These are phyloP conservation scores for Cuculus canorus DNA, from an alignment of 2,797 vertebrate species.

Conservation along the genomic window DNA sequence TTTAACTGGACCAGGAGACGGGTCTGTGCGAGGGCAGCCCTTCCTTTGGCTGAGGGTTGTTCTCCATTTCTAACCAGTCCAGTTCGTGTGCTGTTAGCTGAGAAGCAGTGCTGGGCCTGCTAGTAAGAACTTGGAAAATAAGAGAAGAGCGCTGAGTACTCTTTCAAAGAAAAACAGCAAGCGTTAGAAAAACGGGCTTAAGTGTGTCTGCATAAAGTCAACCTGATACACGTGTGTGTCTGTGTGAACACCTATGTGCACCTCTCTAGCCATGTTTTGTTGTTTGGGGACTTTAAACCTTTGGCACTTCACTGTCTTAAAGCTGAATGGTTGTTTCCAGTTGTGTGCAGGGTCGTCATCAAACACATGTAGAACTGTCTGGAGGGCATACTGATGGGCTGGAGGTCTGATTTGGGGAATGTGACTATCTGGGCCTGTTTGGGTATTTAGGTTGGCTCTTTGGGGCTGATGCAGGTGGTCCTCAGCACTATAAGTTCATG, in stretches of 20 bases:
- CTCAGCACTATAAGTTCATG: fast-evolving
- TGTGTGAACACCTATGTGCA: fast-evolving
- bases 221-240: fast-evolving
- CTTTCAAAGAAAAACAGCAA: not conserved
- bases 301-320: not conserved
- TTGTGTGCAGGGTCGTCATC: not conserved
- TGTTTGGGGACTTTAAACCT: not conserved
- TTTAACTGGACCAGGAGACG: not conserved
- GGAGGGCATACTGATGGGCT: not conserved
- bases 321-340: not conserved
- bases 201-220: not conserved
- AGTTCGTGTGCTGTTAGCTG: not conserved
- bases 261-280: too few species aligned
- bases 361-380: fast-evolving
- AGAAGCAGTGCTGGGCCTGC: not conserved
- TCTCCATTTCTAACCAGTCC: not conserved
- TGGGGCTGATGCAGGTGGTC: not conserved
- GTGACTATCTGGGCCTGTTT: not conserved
- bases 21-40: not conserved
- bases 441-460: not conserved
- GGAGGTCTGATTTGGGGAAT: fast-evolving
- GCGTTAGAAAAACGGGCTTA: not conserved
- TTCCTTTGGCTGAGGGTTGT: not conserved
- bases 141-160: not conserved
- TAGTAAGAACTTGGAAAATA: not conserved